Evolutionary conservation across 2,797 vertebrate genomes (phyloP), one percentile per base, ranked within the genome.

Genomic region (Loriculus beryllinus): DNA sequence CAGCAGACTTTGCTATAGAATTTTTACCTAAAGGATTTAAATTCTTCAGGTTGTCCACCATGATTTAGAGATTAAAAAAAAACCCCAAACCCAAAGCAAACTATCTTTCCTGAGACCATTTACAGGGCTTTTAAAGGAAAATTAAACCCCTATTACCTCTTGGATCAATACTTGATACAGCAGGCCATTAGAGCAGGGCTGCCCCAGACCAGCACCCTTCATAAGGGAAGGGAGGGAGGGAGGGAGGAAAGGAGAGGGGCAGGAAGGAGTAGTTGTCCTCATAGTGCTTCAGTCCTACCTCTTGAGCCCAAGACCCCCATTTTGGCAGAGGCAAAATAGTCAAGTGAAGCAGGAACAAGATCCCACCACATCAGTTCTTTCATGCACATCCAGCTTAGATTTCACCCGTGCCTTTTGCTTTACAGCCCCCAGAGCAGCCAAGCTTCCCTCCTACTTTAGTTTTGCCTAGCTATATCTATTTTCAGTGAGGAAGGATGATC

Each of bases 131-230:
- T 95, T 89, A 93, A 92, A 92, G 71, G 89, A 70, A 87, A 94
- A 92, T 96, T 95, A 96, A 95, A 65, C 43, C 70, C 82, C 88
- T 80, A 75, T 95, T 91, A 94, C 10, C 14, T 71, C 49, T 0
- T 1, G 5, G 82, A 93, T 96, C 95, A 94, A 95, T 95, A 95
- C 75, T 68, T 4, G 2, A 29, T 51, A 10, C 51, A 74, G 62
- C n/a, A 68, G 47, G 80, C 57, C 3, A 2, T 64, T n/a, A 80
- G 59, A 77, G 62, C 75, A 78, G 88, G 74, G 90, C 78, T 65
- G 78, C 82, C 91, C 92, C 82, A 47, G 69, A 64, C 19, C 86
- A 29, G 54, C 7, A 59, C 37, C 78, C 54, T 37, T 18, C 51
- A 4, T 9, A 17, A 23, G 3, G 35, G 7, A 63, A 60, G 57